These are phyloP conservation scores for Iguana delicatissima DNA, from an alignment of 2,797 vertebrate genomes.

Conservation along the genomic window DNA sequence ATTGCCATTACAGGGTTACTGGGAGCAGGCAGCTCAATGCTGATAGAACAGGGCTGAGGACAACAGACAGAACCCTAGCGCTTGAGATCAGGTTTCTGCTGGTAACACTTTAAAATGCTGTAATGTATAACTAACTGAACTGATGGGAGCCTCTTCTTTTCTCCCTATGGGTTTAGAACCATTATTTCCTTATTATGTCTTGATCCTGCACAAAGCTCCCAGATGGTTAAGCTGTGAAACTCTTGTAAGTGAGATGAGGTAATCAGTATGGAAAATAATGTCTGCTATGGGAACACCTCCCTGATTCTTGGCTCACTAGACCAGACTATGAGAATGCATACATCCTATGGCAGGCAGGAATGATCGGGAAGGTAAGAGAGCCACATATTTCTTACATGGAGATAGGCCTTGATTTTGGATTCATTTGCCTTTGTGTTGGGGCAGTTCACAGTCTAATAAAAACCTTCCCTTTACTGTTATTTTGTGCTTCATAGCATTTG, in stretches of 20 bases:
- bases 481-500: background rate
- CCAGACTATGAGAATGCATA: background rate
- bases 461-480: background rate
- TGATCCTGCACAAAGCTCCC: too few relatives aligned
- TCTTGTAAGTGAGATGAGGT: background rate
- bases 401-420: background rate
- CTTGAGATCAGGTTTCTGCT: background rate
- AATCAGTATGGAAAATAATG: background rate
- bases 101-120: background rate
- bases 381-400: background rate
- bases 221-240: background rate
- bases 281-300: background rate
- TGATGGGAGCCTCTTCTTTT: constrained; percentile 11
- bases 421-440: background rate
- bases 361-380: background rate
- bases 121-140: constrained; percentile 16
- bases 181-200: background rate
- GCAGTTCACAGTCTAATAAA: background rate
- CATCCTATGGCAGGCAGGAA: background rate
- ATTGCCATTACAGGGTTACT: constrained; percentile 78
- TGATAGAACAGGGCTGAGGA: constrained; percentile 79
- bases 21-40: constrained; percentile 82
- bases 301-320: background rate
- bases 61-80: constrained; percentile 22
- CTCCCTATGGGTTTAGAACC: background rate